Base-by-base conservation (phyloP, 2,888 invertebrate species). In the Clanis bilineata region DNA sequence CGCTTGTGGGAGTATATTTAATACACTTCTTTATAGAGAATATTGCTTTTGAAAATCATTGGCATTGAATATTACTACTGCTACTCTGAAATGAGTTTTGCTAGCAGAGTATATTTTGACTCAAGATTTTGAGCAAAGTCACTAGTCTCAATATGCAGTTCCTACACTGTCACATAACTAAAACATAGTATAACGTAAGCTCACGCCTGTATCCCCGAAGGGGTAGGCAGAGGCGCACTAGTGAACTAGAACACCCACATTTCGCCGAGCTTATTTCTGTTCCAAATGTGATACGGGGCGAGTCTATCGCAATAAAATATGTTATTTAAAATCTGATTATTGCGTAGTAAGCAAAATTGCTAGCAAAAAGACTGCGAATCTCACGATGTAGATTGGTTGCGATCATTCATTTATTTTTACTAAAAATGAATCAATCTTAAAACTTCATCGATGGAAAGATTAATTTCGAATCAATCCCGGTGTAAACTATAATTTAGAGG, bases 381-480 rank as follows among this genome's bases (percentile, higher is more conserved):
- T n/a, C n/a, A 23, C 23, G 4, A 23, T 45, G 12, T 12, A n/a
- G 23, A 45, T 12, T 45, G 12, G 22, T 22, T 23, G 22, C 5
- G 22, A 45, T 45, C 44, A 23, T 45, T 22, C 32, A 32, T 51
- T 63, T 64, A 59, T 71, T 72, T 74, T 69, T 70, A 68, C 61
- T 56, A 67, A 68, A 76, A 74, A 79, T 71, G 63, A 71, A 75
- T 78, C 77, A 79, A 78, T 81, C 77, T 76, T 63, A 66, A 72
- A 72, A 72, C 69, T 66, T 70, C 77, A 77, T 77, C 74, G 77
- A 76, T 74, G 72, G 76, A 72, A 71, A 86, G 86, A 89, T 89
- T 89, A 86, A 88, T 90, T 85, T 86, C 74, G 76, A 89, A 89
- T 90, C 88, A 88, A 90, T 90, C 83, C 81, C 77, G 75, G 70